Evolutionary conservation across 2,888 invertebrate genomes (phyloP).

Genomic region (Prosopocoilus inquinatus): DNA sequence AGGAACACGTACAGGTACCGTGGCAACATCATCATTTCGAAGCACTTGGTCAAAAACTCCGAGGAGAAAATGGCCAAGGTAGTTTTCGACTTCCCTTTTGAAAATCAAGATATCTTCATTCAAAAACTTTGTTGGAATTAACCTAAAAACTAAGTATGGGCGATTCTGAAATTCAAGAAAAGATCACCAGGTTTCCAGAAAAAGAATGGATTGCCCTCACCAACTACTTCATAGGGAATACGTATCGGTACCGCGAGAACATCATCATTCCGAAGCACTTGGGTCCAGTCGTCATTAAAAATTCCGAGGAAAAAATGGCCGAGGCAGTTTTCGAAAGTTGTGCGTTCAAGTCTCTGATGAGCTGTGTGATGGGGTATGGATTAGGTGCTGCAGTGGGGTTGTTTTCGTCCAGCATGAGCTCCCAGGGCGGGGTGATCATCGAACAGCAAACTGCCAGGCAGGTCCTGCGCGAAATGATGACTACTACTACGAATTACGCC

Average conservation of each 20-base stretch:
- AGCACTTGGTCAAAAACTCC: no score
- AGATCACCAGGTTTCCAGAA: constrained; percentile 37
- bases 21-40: no score
- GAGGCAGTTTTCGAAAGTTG: constrained; percentile 90
- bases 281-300: constrained; percentile 78
- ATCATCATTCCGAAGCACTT: constrained; percentile 77
- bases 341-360: constrained; percentile 86
- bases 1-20: no score
- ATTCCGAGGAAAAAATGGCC: constrained; percentile 84
- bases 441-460: constrained; percentile 82
- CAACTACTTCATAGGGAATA: constrained; percentile 50
- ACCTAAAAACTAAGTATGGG: no score
- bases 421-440: constrained; percentile 54
- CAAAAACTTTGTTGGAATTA: no score
- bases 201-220: constrained; percentile 46
- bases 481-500: constrained; percentile 86
- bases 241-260: constrained; percentile 73
- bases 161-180: constrained; percentile 1
- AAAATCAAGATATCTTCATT: no score
- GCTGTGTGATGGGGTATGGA: constrained; percentile 91
- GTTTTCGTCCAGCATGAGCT: constrained; percentile 95
- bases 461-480: constrained; percentile 89
- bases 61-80: no score
- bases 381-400: constrained; percentile 93
- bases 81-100: no score